A percentile compares a stretch with the other conserved stretches of the same genome.
Conservation (phyloP, 2,888 invertebrate species). For the Nyleta sp. region DNA sequence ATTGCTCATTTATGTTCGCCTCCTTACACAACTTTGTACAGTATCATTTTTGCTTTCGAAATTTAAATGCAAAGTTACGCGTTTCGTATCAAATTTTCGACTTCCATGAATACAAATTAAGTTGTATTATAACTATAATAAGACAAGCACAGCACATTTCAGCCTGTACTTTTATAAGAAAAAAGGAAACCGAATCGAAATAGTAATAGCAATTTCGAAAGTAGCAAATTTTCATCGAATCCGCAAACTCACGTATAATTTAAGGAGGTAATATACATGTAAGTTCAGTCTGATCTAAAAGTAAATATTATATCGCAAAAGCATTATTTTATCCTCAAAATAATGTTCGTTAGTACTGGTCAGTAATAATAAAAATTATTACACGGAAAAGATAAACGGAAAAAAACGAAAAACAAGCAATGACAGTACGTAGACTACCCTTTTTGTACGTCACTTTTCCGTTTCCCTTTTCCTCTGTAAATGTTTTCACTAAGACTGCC, state of each 20-base stretch:
- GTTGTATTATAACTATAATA: slow-evolving; percentile 70
- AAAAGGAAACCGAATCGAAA: slow-evolving; percentile 54
- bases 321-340: too few relatives aligned
- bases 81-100: slow-evolving; percentile 69
- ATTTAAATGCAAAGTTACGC: slow-evolving; percentile 66
- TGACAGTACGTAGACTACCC: too few relatives aligned
- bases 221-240: slow-evolving; percentile 59
- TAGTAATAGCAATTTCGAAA: slow-evolving; percentile 48
- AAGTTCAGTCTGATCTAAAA: slow-evolving; percentile 75
- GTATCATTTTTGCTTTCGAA: slow-evolving; percentile 14
- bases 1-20: background rate
- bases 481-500: too few relatives aligned
- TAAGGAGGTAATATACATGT: slow-evolving; percentile 43
- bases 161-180: slow-evolving; percentile 77
- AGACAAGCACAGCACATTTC: slow-evolving; percentile 76
- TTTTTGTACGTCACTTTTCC: too few relatives aligned
- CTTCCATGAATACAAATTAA: slow-evolving; percentile 72
- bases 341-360: too few relatives aligned
- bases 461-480: too few relatives aligned
- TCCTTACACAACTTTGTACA: background rate
- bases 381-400: too few relatives aligned
- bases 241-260: slow-evolving; percentile 33
- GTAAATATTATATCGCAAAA: too few relatives aligned
- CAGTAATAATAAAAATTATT: too few relatives aligned
- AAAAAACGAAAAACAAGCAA: too few relatives aligned